Evolutionary conservation across 2,113 vertebrate species (phyloP).

Genomic region (Passer domesticus): DNA sequence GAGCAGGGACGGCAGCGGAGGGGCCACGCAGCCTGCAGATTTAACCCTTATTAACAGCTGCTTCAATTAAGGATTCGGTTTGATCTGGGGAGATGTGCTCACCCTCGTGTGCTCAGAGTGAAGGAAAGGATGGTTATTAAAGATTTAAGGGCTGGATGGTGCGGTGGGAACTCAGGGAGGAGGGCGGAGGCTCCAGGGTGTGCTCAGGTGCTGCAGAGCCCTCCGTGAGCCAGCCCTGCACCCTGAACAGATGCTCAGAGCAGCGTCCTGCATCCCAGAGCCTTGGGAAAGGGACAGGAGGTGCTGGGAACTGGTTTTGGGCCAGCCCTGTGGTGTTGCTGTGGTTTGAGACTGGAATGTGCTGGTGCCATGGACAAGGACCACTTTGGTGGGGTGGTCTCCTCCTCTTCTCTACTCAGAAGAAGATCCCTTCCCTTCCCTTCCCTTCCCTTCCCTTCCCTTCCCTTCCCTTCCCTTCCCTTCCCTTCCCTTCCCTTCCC

Average conservation of each 20-base stretch:
- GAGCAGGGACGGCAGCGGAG: neutral
- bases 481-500: too few species aligned
- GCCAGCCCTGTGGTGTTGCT: neutral
- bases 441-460: too few species aligned
- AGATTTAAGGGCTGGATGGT: constrained; percentile 44
- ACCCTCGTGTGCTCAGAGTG: neutral
- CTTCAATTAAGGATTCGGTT: constrained; percentile 71
- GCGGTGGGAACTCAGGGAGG: neutral
- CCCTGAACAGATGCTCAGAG: neutral
- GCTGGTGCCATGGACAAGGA: rapidly evolving
- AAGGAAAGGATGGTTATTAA: constrained; percentile 51
- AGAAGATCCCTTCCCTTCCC: neutral
- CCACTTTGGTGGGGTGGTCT: rapidly evolving
- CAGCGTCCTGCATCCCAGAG: rapidly evolving
- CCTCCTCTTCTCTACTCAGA: rapidly evolving
- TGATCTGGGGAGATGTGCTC: constrained; percentile 54
- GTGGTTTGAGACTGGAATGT: rapidly evolving
- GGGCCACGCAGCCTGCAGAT: constrained; percentile 58
- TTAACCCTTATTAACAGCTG: constrained; percentile 78
- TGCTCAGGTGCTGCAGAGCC: neutral
- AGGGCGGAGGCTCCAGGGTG: neutral
- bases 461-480: too few species aligned
- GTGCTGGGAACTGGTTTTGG: rapidly evolving
- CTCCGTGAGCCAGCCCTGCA: neutral
- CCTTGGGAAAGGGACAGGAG: neutral